phyloP scores from a whole-genome alignment of 1,140 invertebrate genomes.

The Drosophila miranda region DNA sequence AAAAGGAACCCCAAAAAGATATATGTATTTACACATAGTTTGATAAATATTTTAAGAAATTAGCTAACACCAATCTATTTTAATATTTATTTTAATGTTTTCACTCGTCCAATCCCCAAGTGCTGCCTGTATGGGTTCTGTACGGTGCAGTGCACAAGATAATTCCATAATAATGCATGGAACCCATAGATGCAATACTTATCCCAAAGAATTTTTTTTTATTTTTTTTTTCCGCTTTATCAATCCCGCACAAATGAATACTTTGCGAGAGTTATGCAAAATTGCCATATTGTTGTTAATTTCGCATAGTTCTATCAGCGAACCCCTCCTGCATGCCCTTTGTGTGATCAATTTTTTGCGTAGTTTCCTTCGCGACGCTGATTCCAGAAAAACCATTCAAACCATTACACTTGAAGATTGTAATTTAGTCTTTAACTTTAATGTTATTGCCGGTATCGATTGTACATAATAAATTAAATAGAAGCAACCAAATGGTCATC shows the following conservation, averaged over 20 bases:
- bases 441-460: slow-evolving; percentile 72
- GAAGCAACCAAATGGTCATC: slow-evolving; percentile 44
- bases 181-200: slow-evolving; percentile 38
- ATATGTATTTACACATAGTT: slow-evolving; percentile 37
- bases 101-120: slow-evolving; percentile 17
- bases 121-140: slow-evolving; percentile 23
- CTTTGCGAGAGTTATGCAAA: slow-evolving; percentile 4
- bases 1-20: slow-evolving; percentile 36
- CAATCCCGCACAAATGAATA: neutral
- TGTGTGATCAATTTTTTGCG: slow-evolving; percentile 45
- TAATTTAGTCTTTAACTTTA: slow-evolving; percentile 64
- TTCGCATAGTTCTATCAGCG: slow-evolving; percentile 14
- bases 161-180: neutral
- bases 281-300: slow-evolving; percentile 14
- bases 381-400: slow-evolving; percentile 59
- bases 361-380: slow-evolving; percentile 52
- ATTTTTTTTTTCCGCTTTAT: slow-evolving; percentile 4
- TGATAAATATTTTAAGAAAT: slow-evolving; percentile 43
- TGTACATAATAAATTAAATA: slow-evolving; percentile 78
- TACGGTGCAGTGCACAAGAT: slow-evolving; percentile 41
- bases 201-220: slow-evolving; percentile 6
- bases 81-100: slow-evolving; percentile 54
- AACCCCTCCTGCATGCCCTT: slow-evolving; percentile 7
- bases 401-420: slow-evolving; percentile 53
- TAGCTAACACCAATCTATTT: slow-evolving; percentile 51